These are phyloP conservation scores for Oscarella lobularis DNA, from an alignment of 37 sponge, comb jelly and placozoan species.

Conservation along the genomic window DNA sequence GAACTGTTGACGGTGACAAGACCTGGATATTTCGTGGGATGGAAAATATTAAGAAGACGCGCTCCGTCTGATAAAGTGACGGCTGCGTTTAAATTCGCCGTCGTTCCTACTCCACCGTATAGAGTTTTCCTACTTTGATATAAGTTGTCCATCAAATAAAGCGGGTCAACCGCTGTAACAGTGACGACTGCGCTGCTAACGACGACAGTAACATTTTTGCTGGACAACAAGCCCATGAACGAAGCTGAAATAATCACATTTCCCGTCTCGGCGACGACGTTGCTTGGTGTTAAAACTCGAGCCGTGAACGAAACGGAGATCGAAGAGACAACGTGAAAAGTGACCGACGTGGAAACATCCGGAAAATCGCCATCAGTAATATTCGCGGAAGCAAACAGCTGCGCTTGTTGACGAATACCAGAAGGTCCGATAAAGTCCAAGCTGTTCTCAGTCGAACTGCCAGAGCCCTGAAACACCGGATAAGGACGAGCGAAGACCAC, in stretches of 20 bases:
- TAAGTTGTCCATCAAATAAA: neutral
- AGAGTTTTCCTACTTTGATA: neutral
- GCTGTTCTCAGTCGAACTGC: neutral
- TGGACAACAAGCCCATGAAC: neutral
- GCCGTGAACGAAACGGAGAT: neutral
- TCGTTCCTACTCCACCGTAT: neutral
- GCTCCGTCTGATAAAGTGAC: neutral
- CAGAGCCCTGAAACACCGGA: neutral
- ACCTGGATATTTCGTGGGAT: neutral
- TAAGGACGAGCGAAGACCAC: neutral
- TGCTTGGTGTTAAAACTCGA: neutral
- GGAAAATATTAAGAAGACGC: neutral
- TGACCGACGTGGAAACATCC: neutral
- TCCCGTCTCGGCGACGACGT: neutral
- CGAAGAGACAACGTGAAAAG: too few species aligned
- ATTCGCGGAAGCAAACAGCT: neutral
- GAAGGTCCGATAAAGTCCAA: neutral
- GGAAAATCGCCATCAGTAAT: neutral
- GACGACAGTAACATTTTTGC: neutral
- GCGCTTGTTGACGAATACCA: neutral
- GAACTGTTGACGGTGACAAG: neutral
- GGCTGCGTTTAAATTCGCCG: neutral
- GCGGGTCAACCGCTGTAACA: neutral
- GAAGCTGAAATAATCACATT: neutral
- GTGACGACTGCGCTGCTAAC: neutral